Evolutionary conservation across 2,888 invertebrate genomes (phyloP), one percentile per base, ranked within the genome.

Genomic region (Sylvicola fuscatus): DNA sequence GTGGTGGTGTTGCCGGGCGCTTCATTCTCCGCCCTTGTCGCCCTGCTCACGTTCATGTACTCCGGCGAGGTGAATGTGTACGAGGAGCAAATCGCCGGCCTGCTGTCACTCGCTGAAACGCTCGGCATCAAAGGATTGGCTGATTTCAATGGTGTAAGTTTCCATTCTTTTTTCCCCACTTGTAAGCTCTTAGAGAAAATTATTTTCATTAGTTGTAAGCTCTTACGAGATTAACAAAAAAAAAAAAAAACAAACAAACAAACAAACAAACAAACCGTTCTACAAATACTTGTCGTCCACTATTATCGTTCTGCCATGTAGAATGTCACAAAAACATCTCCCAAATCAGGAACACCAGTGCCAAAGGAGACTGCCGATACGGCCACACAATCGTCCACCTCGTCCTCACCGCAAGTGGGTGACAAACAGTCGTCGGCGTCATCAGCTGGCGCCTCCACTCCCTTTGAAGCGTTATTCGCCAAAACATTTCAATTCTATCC

Each of bases 1-100:
- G 55, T 60, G 14, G 56, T 56, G 54, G 42, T 58, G 13, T 53
- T 61, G 47, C 56, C 57, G 2, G 58, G 56, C 5, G 55, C 58
- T 33, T 52, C 56, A 12, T 57, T 58, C 40, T 48, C 47, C n/a
- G 53, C 58, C 31, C 52, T 58, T 32, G 56, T 72, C 36, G 73
- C 82, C 10, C 70, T 86, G 39, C 69, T 86, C 27, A 77, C 81
- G 3, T 86, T 84, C 56, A 83, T 86, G 75, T 86, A 86, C 57
- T 78, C 78, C 33, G 84, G 84, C 3, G 84, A 86, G 56, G 84
- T 84, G 48, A 79, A 83, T 40, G 80, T 84, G 21, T 78, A 78
- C 41, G 77, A 78, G 56, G 72, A 73, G 46, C 72, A 79, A 52
- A 65, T 86, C 44, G 79, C 82, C 4, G 72, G 75, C 32, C 62